Evolutionary conservation across 2,888 invertebrate species (phyloP).

Genomic region (Trichogramma dendrolimi): DNA sequence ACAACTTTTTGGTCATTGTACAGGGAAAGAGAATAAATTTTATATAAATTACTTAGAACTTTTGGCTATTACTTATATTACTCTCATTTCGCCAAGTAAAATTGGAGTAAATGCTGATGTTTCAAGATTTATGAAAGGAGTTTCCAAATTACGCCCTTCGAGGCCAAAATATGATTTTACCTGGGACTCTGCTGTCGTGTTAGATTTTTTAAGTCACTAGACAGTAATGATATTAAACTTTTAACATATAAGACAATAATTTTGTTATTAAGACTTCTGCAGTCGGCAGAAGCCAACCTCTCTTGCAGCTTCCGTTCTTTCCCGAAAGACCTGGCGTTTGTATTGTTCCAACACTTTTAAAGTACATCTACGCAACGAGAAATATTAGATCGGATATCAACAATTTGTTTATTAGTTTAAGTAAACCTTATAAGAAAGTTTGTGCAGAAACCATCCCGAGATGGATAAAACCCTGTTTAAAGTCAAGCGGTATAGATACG

Average conservation of each 20-base stretch:
- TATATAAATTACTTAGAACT: conserved; percentile 21
- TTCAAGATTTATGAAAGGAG: conserved; percentile 28
- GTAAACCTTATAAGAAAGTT: too few relatives aligned
- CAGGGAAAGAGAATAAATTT: conserved; percentile 4
- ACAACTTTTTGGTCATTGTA: conserved; percentile 14
- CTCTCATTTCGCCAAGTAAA: conserved; percentile 22
- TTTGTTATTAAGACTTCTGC: conserved; percentile 26
- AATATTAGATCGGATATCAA: conserved; percentile 7
- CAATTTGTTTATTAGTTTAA: conserved; percentile 10
- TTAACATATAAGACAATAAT: too few relatives aligned
- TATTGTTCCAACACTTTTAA: conserved; percentile 10
- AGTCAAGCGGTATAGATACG: conserved; percentile 22
- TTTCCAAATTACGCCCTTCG: conserved; percentile 23
- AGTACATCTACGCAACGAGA: conserved; percentile 15
- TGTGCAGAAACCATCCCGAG: conserved; percentile 23
- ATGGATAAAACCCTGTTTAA: conserved; percentile 22
- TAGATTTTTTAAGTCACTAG: conserved; percentile 7
- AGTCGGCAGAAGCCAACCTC: conserved; percentile 12
- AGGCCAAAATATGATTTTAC: conserved; percentile 25
- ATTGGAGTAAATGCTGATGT: conserved; percentile 16
- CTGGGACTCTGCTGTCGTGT: conserved; percentile 26
- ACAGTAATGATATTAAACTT: too few relatives aligned
- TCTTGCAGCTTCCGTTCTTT: conserved; percentile 17
- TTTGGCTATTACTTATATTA: too few relatives aligned
- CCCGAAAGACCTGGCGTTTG: conserved; percentile 11